These are phyloP conservation scores for Pterostichus niger DNA, from an alignment of 2,888 invertebrate species.

Conservation along the genomic window DNA sequence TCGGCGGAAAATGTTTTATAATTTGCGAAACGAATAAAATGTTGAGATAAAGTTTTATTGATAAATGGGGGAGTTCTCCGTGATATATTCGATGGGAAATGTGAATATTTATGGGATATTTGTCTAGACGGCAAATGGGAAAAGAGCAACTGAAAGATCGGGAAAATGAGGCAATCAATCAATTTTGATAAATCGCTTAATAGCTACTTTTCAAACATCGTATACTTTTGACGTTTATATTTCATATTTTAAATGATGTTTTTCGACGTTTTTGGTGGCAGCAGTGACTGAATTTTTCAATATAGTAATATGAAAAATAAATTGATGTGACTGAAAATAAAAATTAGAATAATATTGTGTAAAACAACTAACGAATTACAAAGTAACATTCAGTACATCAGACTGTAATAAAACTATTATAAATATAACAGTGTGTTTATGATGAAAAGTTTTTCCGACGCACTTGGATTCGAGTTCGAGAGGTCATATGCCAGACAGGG, in stretches of 20 bases:
- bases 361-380: conserved; percentile 31
- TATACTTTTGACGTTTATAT: not conserved
- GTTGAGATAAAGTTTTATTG: conserved; percentile 61
- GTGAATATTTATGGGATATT: conserved; percentile 51
- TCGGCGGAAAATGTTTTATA: conserved; percentile 56
- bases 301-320: not conserved
- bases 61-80: conserved; percentile 30
- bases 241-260: not conserved
- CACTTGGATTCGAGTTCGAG: conserved; percentile 40
- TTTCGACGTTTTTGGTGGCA: not conserved
- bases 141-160: not conserved
- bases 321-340: conserved; percentile 14
- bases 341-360: conserved; percentile 17
- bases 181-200: conserved; percentile 17
- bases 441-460: conserved; percentile 47
- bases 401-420: conserved; percentile 65
- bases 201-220: conserved; percentile 1
- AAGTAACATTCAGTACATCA: conserved; percentile 53
- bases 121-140: conserved; percentile 47
- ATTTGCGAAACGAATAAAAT: conserved; percentile 63
- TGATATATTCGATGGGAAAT: conserved; percentile 32
- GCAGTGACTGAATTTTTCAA: not conserved
- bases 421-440: conserved; percentile 63
- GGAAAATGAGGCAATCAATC: conserved; percentile 25
- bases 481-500: conserved; percentile 54